Percentiles rank a stretch among this genome's conserved stretches.
These are phyloP conservation scores for Stichopus horrens DNA, from an alignment of 53 echinoderm and acorn worm genomes.

Conservation along the genomic window DNA sequence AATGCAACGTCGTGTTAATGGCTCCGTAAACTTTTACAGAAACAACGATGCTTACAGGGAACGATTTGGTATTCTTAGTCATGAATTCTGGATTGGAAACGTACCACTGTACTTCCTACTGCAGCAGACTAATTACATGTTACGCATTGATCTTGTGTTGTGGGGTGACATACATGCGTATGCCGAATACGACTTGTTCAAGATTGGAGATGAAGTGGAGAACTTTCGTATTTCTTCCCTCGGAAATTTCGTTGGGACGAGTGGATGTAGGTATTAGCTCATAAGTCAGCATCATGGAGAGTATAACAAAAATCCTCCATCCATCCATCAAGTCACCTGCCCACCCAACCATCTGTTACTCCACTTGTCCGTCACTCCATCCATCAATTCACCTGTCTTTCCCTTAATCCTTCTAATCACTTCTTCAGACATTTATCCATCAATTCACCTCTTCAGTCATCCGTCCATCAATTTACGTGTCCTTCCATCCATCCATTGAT, in stretches of 20 bases:
- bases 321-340: not conserved
- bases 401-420: too few relatives aligned
- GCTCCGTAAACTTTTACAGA: not conserved
- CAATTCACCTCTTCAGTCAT: too few relatives aligned
- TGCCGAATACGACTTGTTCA: not conserved
- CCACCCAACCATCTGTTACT: not conserved
- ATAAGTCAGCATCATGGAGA: not conserved
- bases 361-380: not conserved
- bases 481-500: too few relatives aligned
- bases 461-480: too few relatives aligned
- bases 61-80: not conserved
- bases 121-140: not conserved
- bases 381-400: too few relatives aligned
- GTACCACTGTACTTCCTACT: not conserved
- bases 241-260: not conserved
- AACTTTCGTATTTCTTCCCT: not conserved
- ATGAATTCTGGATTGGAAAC: conserved; percentile 6
- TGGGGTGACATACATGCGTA: not conserved
- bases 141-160: not conserved
- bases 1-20: not conserved
- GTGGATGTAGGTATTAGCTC: not conserved
- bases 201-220: not conserved
- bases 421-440: too few relatives aligned
- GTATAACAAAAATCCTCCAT: not conserved
- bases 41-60: not conserved